phyloP scores from a whole-genome alignment of 92 coral and sea anemone genomes.

The Paramuricea clavata region DNA sequence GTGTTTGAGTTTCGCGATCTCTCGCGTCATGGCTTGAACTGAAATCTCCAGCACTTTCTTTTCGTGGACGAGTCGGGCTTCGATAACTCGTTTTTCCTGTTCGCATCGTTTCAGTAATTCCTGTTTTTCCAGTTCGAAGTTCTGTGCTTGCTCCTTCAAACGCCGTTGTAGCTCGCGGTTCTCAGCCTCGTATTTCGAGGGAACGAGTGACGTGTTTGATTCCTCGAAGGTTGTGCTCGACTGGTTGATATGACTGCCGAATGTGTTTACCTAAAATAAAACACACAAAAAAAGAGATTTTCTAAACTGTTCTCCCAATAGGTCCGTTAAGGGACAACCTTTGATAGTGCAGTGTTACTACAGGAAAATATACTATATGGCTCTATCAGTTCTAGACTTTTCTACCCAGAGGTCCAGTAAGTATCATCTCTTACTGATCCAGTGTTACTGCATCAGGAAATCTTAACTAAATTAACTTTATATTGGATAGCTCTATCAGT shows the following conservation, averaged over 20 bases:
- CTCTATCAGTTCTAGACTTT: too few species aligned
- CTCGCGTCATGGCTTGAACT: conserved; percentile 83
- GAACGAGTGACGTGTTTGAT: neutral
- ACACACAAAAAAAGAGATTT: neutral
- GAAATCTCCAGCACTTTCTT: conserved; percentile 80
- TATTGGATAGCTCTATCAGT: too few species aligned
- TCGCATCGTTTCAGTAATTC: conserved; percentile 58
- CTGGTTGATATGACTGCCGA: neutral
- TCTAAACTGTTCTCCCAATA: too few species aligned
- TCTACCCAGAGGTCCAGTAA: too few species aligned
- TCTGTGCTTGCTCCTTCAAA: conserved; percentile 28
- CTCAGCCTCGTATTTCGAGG: conserved; percentile 22
- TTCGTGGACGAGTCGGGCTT: conserved; percentile 54
- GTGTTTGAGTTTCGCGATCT: conserved; percentile 83
- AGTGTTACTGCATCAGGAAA: too few species aligned
- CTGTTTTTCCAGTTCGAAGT: conserved; percentile 70
- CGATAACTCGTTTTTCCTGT: conserved; percentile 53
- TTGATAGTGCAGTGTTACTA: too few species aligned
- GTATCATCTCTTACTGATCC: too few species aligned
- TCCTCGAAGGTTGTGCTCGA: conserved; percentile 25
- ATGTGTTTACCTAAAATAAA: neutral
- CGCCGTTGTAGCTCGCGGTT: conserved; percentile 21
- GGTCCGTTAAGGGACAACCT: too few species aligned
- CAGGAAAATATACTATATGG: too few species aligned
- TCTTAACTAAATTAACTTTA: too few species aligned